Base-by-base conservation (phyloP, 2,113 vertebrate genomes). In the Macrotis lagotis region DNA sequence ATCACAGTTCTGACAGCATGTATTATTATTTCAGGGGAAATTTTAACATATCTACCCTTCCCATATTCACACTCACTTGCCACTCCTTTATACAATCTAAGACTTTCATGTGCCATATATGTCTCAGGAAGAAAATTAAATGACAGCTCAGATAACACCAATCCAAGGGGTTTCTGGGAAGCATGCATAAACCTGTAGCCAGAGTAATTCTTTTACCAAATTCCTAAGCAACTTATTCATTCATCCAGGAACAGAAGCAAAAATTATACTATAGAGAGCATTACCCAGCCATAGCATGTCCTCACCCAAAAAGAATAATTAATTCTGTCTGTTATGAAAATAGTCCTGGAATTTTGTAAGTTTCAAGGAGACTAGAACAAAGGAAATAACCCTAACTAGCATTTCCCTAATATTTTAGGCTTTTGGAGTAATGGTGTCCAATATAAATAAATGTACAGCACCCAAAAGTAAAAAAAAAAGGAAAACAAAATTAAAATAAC, bases 221-320 rank as follows among this genome's bases (percentile, higher is more conserved):
- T 1, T 0, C 50, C 22, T 59, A 3, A 50, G 52, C 0, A 94
- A 2, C 10, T 91, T n/a, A n/a, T n/a, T n/a, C n/a, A 11, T 19
- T 50, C 3, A 26, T 37, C 90, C 44, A 89, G 8, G 31, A 93
- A 93, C 3, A 91, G 0, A 89, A 74, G 22, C 25, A 49, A 83
- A 26, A 59, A 3, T 11, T 66, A 3, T 26, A 25, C 59, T 95
- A 0, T 74, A 74, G 66, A 74, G 66, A 44, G 16, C 1, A 74
- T n/a, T 37, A 44, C 37, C 4, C 37, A 74, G 2, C 19, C 19
- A 44, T 83, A 83, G 24, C 6, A 83, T 44, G n/a, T 10, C 44
- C 6, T 83, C 19, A 83, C 2, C 7, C 66, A 44, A 74, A 1
- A 24, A 44, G 19, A 44, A 83, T 83, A 83, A 44, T 14, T 4